phyloP scores from a whole-genome alignment of 2,797 vertebrate genomes.

The Oryzias sinensis region DNA sequence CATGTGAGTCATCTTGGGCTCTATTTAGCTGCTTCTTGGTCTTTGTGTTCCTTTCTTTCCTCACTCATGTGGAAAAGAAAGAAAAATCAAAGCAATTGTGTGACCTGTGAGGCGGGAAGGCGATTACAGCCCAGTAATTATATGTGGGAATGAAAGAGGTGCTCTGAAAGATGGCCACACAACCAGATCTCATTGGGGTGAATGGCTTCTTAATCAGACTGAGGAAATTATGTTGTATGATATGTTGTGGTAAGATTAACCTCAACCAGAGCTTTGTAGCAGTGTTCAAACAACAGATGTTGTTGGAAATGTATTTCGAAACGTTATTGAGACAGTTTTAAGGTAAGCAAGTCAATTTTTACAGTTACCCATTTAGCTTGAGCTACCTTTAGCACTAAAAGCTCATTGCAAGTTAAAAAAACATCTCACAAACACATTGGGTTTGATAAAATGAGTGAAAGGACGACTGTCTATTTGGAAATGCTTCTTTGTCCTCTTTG shows the following conservation, averaged over 20 bases:
- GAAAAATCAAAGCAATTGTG: slow-evolving; percentile 17
- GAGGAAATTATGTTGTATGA: slow-evolving; percentile 5
- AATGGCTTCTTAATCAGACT: slow-evolving; percentile 12
- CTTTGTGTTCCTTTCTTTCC: slow-evolving; percentile 24
- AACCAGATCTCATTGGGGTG: slow-evolving; percentile 2
- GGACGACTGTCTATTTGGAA: no score
- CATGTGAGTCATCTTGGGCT: slow-evolving; percentile 39
- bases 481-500: no score
- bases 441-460: no score
- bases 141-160: slow-evolving; percentile 10
- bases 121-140: slow-evolving; percentile 48
- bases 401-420: no score
- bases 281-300: no score
- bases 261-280: no score
- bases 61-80: slow-evolving; percentile 12
- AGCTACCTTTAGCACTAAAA: no score
- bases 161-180: slow-evolving; percentile 10
- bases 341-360: no score
- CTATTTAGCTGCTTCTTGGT: slow-evolving; percentile 24
- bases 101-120: slow-evolving; percentile 30
- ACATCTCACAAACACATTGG: no score
- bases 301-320: no score
- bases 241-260: background rate
- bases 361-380: no score
- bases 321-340: no score